These are phyloP conservation scores for Delia radicum DNA, from an alignment of 1,140 invertebrate genomes.

Conservation along the genomic window DNA sequence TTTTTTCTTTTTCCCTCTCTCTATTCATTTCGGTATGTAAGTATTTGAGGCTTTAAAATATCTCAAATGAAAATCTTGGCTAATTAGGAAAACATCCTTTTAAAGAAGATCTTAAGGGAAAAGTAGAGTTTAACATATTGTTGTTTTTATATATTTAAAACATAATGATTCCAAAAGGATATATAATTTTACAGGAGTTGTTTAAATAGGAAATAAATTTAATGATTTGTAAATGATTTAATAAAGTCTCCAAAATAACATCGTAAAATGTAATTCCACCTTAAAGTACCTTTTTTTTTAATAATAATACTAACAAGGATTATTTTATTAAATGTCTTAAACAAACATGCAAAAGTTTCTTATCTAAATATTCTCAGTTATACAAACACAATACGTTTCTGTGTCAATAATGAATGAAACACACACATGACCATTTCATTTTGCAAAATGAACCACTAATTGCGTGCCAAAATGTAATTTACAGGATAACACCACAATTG, in stretches of 20 bases:
- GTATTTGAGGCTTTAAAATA: background rate
- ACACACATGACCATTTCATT: background rate
- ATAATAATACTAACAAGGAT: too few relatives aligned
- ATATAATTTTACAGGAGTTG: background rate
- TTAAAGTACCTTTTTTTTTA: too few relatives aligned
- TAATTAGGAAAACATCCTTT: background rate
- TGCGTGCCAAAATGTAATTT: conserved; percentile 55
- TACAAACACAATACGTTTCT: background rate
- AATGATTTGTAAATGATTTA: conserved; percentile 4
- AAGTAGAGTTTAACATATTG: too few relatives aligned
- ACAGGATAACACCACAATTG: conserved; percentile 34
- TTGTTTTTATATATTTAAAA: too few relatives aligned
- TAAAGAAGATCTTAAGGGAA: background rate
- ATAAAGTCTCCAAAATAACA: background rate
- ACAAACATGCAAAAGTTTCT: background rate
- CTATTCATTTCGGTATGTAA: background rate
- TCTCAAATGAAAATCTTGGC: conserved; percentile 17
- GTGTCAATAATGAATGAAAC: conserved; percentile 27
- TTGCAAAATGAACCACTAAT: conserved; percentile 51
- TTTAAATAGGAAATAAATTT: background rate
- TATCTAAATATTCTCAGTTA: conserved; percentile 10
- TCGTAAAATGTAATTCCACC: too few relatives aligned
- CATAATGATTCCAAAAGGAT: too few relatives aligned
- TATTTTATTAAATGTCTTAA: background rate
- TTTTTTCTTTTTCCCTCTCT: conserved; percentile 31